A percentile compares a stretch with the other conserved stretches of the same genome.
These are phyloP conservation scores for Bellardia pandia DNA, from an alignment of 2,888 invertebrate genomes.

Conservation along the genomic window DNA sequence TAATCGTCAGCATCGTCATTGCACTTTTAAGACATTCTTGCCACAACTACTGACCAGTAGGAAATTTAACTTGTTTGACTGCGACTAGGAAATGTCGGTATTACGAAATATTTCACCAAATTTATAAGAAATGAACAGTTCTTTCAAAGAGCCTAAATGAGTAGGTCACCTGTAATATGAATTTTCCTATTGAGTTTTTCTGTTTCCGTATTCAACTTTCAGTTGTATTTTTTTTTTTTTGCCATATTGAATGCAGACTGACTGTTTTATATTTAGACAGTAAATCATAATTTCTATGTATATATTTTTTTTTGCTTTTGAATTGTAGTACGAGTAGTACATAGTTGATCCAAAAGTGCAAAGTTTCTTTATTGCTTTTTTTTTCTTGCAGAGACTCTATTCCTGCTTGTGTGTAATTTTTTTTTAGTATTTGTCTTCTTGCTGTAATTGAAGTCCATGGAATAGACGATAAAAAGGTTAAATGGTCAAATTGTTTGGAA, in stretches of 20 bases:
- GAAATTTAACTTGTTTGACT: background rate
- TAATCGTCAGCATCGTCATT: conserved; percentile 20
- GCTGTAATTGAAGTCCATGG: conserved; percentile 53
- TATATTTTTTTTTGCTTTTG: background rate
- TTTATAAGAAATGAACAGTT: no score
- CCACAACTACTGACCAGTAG: background rate
- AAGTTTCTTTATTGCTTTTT: conserved; percentile 44
- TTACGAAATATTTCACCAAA: no score
- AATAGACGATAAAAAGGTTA: conserved; percentile 56
- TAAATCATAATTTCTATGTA: conserved; percentile 12
- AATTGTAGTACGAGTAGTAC: background rate
- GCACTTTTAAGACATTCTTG: background rate
- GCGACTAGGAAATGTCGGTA: no score
- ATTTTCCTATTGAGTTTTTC: background rate
- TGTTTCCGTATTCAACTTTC: background rate
- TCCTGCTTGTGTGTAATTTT: background rate
- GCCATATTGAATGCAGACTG: background rate
- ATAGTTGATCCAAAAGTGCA: conserved; percentile 45
- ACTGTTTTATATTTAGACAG: conserved; percentile 30
- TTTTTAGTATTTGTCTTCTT: background rate
- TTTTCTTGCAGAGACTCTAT: background rate
- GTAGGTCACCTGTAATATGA: background rate
- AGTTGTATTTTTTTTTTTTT: background rate
- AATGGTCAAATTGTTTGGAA: conserved; percentile 63
- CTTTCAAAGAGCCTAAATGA: no score